Conservation (phyloP, 2,113 vertebrate species). For the Pantherophis guttatus region DNA sequence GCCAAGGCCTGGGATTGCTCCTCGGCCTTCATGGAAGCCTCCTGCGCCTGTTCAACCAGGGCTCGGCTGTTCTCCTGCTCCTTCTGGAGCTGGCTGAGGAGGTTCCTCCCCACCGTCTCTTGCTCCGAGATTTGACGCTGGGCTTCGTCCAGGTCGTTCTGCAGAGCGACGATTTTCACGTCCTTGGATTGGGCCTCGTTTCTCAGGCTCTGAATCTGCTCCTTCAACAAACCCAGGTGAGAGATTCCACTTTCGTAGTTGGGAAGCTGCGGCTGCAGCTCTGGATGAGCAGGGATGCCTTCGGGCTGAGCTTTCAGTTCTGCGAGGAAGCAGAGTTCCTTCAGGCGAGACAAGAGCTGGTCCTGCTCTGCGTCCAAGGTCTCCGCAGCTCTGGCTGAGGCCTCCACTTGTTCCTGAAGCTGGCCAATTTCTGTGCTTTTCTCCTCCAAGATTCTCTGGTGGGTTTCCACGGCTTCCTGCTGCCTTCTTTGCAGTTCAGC, state of each 20-base stretch:
- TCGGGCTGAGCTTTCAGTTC: constrained; percentile 68
- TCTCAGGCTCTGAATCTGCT: constrained; percentile 81
- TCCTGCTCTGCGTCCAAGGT: constrained; percentile 70
- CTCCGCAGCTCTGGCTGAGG: constrained; percentile 51
- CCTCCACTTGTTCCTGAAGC: constrained; percentile 66
- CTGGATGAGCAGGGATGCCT: constrained; percentile 62
- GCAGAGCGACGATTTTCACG: constrained; percentile 78
- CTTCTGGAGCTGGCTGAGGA: constrained; percentile 75
- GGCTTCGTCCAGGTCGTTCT: constrained; percentile 76
- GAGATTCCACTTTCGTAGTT: constrained; percentile 63
- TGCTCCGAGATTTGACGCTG: constrained; percentile 74
- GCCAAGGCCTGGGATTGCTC: constrained; percentile 69
- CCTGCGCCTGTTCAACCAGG: constrained; percentile 66
- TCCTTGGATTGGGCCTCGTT: constrained; percentile 78
- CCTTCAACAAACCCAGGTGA: constrained; percentile 73
- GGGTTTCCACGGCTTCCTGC: constrained; percentile 58
- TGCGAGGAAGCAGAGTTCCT: constrained; percentile 52
- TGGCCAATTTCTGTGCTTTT: constrained; percentile 72
- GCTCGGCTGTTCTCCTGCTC: constrained; percentile 68
- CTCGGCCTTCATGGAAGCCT: constrained; percentile 67
- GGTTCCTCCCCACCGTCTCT: constrained; percentile 65
- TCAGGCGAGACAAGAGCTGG: constrained; percentile 64
- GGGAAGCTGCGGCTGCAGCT: constrained; percentile 68
- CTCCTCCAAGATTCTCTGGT: constrained; percentile 56
- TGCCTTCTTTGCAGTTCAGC: constrained; percentile 56